Evolutionary conservation across 2,113 vertebrate species (phyloP), one percentile per base, ranked within the genome.

Genomic region (Platycercus adscitus): DNA sequence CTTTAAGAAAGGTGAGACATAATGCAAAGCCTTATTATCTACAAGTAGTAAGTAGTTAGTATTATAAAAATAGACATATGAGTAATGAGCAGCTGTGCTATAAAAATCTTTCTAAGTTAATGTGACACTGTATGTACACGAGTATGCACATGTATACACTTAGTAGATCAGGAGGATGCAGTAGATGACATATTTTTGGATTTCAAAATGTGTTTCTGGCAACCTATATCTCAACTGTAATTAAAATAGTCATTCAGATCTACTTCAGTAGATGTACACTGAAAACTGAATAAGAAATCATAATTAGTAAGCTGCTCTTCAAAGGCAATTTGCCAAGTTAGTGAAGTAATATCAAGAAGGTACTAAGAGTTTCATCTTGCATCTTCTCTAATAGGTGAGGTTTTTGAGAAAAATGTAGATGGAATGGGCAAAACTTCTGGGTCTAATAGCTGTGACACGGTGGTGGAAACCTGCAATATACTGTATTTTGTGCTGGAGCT

Each of bases 181-280:
- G 60, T 81, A 84, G n/a, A 71, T 70, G 55, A 47, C 2, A 1
- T 88, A 55, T 76, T 92, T 91, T 89, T 64, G 21, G 37, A 82
- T 83, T 80, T 86, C n/a, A 77, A 29, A 17, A 85, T 63, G 25
- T n/a, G 53, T 0, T 91, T 95, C 85, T 91, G 50, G 50, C 75
- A 86, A 68, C 24, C 31, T 64, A 2, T 82, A 93, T 94, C 64
- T 93, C 53, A 78, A n/a, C 18, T 44, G 20, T 66, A 91, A 70
- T 66, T 77, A 77, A 89, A 94, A 89, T 80, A 95, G 88, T 66
- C 20, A 82, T 94, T 94, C 55, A 43, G 26, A 55, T 88, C 14
- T 91, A 66, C 89, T 96, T 93, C 66, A 70, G 75, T 60, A 69
- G 6, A 25, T 68, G 31, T 63, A 56, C 37, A 35, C 46, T 75